phyloP scores from a whole-genome alignment of 2,113 vertebrate genomes.

The Pagrus major region DNA sequence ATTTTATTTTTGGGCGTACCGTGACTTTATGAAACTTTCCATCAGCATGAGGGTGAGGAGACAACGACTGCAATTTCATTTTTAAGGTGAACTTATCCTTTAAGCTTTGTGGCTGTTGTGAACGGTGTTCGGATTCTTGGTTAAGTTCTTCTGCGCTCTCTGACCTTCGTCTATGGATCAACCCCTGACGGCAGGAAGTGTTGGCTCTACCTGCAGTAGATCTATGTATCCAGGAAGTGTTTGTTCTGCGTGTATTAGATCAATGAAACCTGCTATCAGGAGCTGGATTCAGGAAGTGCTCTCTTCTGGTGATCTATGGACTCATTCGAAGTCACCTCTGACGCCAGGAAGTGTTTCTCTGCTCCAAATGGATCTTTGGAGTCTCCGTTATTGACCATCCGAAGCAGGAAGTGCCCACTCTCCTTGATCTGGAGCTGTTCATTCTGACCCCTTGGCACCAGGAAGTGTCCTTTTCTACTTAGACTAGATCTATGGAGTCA shows the following conservation, averaged over 20 bases:
- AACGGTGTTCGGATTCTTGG: not conserved
- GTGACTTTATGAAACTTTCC: too few species aligned
- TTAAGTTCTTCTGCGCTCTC: not conserved
- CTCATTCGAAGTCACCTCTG: slow-evolving; percentile 65
- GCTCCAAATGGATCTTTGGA: slow-evolving; percentile 37
- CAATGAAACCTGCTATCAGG: slow-evolving; percentile 38
- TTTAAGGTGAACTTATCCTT: too few species aligned
- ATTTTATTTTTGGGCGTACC: too few species aligned
- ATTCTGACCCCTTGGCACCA: slow-evolving; percentile 58
- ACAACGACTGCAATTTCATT: too few species aligned
- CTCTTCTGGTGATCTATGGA: slow-evolving; percentile 58
- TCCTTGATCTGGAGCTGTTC: slow-evolving; percentile 51
- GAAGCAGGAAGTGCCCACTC: slow-evolving; percentile 62
- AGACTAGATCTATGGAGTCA: slow-evolving; percentile 43
- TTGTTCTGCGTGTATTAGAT: slow-evolving; percentile 20
- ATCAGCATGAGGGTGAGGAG: too few species aligned
- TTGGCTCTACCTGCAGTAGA: not conserved
- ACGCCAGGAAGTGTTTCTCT: slow-evolving; percentile 75
- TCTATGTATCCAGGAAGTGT: slow-evolving; percentile 12
- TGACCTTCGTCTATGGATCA: not conserved
- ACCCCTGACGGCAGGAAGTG: not conserved
- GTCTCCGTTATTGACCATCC: slow-evolving; percentile 38
- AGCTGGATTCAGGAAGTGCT: slow-evolving; percentile 45
- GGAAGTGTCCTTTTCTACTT: slow-evolving; percentile 67
- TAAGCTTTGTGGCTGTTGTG: too few species aligned